These are phyloP conservation scores for Drosophila nasuta DNA, from an alignment of 1,140 invertebrate species.

Conservation along the genomic window DNA sequence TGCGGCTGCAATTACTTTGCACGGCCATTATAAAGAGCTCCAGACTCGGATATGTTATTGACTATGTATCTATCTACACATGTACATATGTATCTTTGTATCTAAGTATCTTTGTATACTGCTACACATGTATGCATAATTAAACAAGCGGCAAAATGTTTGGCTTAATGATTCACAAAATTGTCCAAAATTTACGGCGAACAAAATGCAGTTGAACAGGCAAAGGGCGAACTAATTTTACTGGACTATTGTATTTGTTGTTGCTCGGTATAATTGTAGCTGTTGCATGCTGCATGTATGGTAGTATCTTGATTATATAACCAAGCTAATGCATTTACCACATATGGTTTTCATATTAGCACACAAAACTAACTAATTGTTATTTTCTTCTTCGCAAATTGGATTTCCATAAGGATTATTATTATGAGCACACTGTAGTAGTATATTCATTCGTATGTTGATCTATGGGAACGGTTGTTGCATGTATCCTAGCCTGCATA, in stretches of 20 bases:
- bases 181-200: constrained; percentile 68
- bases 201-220: constrained; percentile 45
- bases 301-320: constrained; percentile 56
- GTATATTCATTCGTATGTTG: constrained; percentile 3
- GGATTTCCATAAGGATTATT: constrained; percentile 72
- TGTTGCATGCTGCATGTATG: neutral
- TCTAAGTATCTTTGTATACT: constrained; percentile 33
- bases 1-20: constrained; percentile 77
- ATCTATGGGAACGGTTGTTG: constrained; percentile 21
- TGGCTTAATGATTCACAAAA: constrained; percentile 81
- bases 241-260: neutral
- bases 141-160: constrained; percentile 79
- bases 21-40: constrained; percentile 53
- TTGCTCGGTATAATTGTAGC: neutral
- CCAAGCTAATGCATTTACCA: constrained; percentile 69
- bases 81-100: constrained; percentile 39
- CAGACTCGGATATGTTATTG: neutral
- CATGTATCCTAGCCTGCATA: constrained; percentile 20
- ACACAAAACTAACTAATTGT: constrained; percentile 70
- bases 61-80: constrained; percentile 10
- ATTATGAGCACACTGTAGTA: constrained; percentile 7
- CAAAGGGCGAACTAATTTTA: constrained; percentile 26
- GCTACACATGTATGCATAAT: constrained; percentile 60
- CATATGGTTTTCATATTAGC: constrained; percentile 52
- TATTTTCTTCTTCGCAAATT: constrained; percentile 78